These are phyloP conservation scores for Chlamydotis undulata DNA, from an alignment of 2,113 vertebrate species.

Conservation along the genomic window DNA sequence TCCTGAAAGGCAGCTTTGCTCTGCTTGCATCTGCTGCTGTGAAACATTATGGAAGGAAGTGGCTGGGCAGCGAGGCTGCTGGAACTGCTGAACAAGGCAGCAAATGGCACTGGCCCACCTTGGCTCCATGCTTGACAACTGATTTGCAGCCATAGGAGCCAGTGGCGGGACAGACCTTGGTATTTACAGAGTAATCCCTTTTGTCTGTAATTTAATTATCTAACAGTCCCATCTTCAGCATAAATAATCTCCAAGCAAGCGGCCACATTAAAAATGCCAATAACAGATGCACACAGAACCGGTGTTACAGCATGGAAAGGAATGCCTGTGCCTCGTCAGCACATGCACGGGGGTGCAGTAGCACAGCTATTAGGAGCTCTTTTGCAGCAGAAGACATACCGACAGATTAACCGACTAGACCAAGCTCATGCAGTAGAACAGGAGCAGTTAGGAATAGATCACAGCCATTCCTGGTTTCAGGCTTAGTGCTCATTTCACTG, in stretches of 20 bases:
- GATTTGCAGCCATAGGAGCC: neutral
- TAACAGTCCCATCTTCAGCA: neutral
- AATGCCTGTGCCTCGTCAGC: neutral
- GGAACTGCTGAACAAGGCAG: neutral
- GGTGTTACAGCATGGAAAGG: neutral
- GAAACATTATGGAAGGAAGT: neutral
- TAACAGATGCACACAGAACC: neutral
- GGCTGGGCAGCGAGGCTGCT: neutral
- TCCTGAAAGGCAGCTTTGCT: neutral
- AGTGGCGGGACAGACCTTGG: neutral
- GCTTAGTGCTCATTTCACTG: neutral
- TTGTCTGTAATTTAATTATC: neutral
- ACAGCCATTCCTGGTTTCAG: neutral
- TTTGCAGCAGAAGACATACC: neutral
- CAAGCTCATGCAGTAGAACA: neutral
- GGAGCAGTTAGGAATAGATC: neutral
- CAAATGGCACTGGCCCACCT: neutral
- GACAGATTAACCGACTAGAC: neutral
- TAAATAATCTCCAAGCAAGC: slow-evolving; percentile 6
- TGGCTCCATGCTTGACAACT: neutral
- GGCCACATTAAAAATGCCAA: neutral
- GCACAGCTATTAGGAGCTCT: neutral
- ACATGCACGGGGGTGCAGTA: neutral
- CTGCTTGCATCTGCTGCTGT: neutral
- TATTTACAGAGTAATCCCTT: neutral